Conservation (phyloP, 2,888 invertebrate genomes). For the Agrotis puta region DNA sequence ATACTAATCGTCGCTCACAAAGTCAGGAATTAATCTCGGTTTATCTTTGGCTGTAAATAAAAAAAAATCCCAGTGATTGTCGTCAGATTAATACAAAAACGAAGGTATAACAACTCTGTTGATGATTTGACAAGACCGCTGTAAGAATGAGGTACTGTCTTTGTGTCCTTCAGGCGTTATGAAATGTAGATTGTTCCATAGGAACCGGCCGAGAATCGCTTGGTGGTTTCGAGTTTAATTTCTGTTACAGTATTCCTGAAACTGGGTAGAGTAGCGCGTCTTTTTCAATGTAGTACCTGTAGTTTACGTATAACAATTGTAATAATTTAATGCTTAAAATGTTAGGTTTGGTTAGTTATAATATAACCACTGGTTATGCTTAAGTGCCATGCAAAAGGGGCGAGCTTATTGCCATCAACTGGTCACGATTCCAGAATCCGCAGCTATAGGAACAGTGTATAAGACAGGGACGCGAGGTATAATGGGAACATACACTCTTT, state of each 20-base stretch:
- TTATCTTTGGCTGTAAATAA: constrained; percentile 16
- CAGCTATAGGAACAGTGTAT: no score
- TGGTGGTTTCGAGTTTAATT: neutral
- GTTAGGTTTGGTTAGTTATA: no score
- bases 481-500: no score
- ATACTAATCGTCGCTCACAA: constrained; percentile 20
- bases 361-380: no score
- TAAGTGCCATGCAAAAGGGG: no score
- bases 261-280: neutral
- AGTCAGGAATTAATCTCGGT: constrained; percentile 36
- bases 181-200: constrained; percentile 42
- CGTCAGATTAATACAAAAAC: constrained; percentile 26
- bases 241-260: neutral
- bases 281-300: neutral
- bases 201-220: neutral
- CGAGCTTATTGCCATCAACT: no score
- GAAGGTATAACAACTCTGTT: neutral
- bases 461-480: no score
- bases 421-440: no score
- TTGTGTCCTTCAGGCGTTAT: constrained; percentile 18
- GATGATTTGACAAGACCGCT: constrained; percentile 6
- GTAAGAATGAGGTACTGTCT: constrained; percentile 20
- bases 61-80: constrained; percentile 37
- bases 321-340: no score
- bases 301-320: no score